Conservation (phyloP, 2,888 invertebrate species). For the Nebria salina region DNA sequence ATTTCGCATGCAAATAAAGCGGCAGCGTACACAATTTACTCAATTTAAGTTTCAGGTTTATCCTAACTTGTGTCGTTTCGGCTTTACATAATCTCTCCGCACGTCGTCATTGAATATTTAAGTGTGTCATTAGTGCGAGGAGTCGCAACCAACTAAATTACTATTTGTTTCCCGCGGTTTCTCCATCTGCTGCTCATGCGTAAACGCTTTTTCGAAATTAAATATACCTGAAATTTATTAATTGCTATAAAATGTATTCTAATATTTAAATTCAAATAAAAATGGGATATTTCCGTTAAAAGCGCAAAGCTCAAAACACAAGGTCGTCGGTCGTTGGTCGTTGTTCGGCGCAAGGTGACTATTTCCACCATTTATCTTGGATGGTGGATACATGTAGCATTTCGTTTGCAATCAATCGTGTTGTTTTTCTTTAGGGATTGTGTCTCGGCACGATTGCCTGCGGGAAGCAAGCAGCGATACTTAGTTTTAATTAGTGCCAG, state of each 20-base stretch:
- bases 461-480: constrained; percentile 56
- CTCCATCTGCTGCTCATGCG: background rate
- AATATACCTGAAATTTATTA: too few relatives aligned
- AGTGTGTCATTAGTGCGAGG: constrained; percentile 50
- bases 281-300: too few relatives aligned
- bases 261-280: too few relatives aligned
- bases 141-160: constrained; percentile 43
- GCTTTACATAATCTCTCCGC: constrained; percentile 51
- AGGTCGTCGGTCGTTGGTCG: too few relatives aligned
- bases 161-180: constrained; percentile 42
- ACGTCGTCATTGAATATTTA: constrained; percentile 53
- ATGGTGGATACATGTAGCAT: constrained; percentile 55
- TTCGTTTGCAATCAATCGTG: constrained; percentile 59
- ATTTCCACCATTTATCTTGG: constrained; percentile 55
- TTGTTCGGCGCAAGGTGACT: too few relatives aligned
- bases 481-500: constrained; percentile 61
- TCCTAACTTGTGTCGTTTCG: constrained; percentile 51
- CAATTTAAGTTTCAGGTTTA: constrained; percentile 52
- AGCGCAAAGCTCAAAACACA: too few relatives aligned
- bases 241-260: too few relatives aligned
- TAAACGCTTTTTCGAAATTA: background rate
- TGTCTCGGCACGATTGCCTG: constrained; percentile 50
- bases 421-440: constrained; percentile 50
- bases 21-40: constrained; percentile 47
- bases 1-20: constrained; percentile 50